Percentiles rank a stretch among this genome's conserved stretches.
Evolutionary conservation across 1,140 invertebrate genomes (phyloP).

Genomic region (Idris sp.): DNA sequence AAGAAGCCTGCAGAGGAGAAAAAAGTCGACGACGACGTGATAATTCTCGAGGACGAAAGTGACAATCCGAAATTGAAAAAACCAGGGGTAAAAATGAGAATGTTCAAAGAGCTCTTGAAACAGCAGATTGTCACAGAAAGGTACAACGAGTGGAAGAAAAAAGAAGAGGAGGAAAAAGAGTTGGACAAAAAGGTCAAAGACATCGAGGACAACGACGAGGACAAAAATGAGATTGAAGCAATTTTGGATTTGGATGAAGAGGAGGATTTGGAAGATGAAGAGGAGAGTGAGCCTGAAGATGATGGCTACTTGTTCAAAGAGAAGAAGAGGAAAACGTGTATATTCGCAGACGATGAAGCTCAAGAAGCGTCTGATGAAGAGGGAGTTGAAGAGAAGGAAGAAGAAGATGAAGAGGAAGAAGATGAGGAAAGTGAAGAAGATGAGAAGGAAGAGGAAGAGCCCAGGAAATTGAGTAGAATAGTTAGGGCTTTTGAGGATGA

Average conservation of each 20-base stretch:
- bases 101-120: slow-evolving; percentile 82
- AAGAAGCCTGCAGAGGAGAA: slow-evolving; percentile 73
- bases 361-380: slow-evolving; percentile 69
- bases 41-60: slow-evolving; percentile 53
- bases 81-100: slow-evolving; percentile 81
- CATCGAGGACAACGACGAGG: slow-evolving; percentile 42
- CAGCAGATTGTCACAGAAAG: slow-evolving; percentile 81
- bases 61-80: slow-evolving; percentile 72
- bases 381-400: slow-evolving; percentile 73
- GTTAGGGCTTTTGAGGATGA: slow-evolving; percentile 70
- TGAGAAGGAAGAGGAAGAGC: slow-evolving; percentile 66
- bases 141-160: slow-evolving; percentile 82
- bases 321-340: slow-evolving; percentile 63
- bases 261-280: slow-evolving; percentile 58
- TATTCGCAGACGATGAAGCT: slow-evolving; percentile 74
- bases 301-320: slow-evolving; percentile 58
- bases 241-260: slow-evolving; percentile 65
- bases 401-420: slow-evolving; percentile 68
- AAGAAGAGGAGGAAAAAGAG: slow-evolving; percentile 74
- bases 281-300: slow-evolving; percentile 64
- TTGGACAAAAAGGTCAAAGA: slow-evolving; percentile 63
- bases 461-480: slow-evolving; percentile 68
- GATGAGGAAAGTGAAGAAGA: slow-evolving; percentile 65
- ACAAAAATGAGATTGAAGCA: slow-evolving; percentile 55
- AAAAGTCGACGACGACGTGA: slow-evolving; percentile 69